Evolutionary conservation across 2,113 vertebrate species (phyloP).

Genomic region (Ariopsis seemanni): DNA sequence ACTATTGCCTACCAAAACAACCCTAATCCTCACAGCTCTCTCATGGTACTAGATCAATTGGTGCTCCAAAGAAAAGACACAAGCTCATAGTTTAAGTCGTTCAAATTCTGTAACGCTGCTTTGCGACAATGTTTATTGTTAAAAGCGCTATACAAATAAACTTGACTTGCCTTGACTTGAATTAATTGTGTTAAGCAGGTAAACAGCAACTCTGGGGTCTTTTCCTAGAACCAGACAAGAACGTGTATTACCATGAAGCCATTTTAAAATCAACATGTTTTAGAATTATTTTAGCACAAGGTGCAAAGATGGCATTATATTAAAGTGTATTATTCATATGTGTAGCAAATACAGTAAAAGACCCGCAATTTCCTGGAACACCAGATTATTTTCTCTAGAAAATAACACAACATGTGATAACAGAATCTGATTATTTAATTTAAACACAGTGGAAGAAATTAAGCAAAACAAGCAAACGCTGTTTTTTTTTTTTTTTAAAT

Average conservation of each 20-base stretch:
- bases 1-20: no score
- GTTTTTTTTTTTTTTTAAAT: no score
- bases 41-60: no score
- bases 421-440: neutral
- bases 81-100: no score
- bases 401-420: neutral
- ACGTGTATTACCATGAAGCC: neutral
- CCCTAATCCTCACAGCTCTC: no score
- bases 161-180: no score
- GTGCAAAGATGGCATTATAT: neutral
- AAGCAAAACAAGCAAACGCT: neutral
- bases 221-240: slow-evolving; percentile 13
- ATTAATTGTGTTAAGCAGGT: slow-evolving; percentile 33
- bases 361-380: neutral
- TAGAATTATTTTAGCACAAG: neutral
- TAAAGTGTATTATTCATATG: neutral
- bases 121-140: no score
- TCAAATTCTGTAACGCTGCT: no score
- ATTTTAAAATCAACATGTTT: neutral
- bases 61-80: no score
- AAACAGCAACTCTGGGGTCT: slow-evolving; percentile 4
- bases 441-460: neutral
- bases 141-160: no score
- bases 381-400: neutral
- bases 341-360: neutral